Conservation (phyloP, 1,140 invertebrate species). For the Aphidius gifuensis region DNA sequence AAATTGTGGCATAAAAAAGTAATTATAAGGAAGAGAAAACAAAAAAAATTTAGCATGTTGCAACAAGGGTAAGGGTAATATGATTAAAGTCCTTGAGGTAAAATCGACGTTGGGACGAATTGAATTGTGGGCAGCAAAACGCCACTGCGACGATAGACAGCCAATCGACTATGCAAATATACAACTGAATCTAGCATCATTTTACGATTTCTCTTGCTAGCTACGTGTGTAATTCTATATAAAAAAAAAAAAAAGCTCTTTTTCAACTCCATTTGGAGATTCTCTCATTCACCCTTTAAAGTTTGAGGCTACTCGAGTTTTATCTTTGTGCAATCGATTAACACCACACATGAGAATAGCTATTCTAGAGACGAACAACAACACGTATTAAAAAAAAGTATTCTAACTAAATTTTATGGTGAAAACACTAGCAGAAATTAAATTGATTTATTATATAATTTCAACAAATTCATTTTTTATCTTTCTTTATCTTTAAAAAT, state of each 20-base stretch:
- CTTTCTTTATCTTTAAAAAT: no score
- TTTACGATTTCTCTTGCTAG: conserved; percentile 18
- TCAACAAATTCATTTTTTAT: not conserved
- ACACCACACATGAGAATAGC: not conserved
- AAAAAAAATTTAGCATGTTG: not conserved
- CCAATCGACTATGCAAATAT: conserved; percentile 24
- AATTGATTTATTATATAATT: not conserved
- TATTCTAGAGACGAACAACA: not conserved
- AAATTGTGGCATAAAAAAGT: not conserved
- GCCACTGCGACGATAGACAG: conserved; percentile 16
- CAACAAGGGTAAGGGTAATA: not conserved
- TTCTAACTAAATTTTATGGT: conserved; percentile 5
- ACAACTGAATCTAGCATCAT: conserved; percentile 14
- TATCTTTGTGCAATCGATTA: no score
- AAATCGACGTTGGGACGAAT: conserved; percentile 3
- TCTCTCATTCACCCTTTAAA: not conserved
- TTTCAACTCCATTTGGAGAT: not conserved
- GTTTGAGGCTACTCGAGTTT: conserved; percentile 11
- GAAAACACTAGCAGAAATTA: not conserved
- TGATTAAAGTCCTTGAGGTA: conserved; percentile 6
- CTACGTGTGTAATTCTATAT: not conserved
- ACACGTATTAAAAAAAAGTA: not conserved
- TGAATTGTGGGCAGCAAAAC: conserved; percentile 16
- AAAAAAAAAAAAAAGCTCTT: not conserved
- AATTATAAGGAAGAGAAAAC: not conserved